Evolutionary conservation across 2,113 vertebrate genomes (phyloP).

Genomic region (Melanostigma gelatinosum): DNA sequence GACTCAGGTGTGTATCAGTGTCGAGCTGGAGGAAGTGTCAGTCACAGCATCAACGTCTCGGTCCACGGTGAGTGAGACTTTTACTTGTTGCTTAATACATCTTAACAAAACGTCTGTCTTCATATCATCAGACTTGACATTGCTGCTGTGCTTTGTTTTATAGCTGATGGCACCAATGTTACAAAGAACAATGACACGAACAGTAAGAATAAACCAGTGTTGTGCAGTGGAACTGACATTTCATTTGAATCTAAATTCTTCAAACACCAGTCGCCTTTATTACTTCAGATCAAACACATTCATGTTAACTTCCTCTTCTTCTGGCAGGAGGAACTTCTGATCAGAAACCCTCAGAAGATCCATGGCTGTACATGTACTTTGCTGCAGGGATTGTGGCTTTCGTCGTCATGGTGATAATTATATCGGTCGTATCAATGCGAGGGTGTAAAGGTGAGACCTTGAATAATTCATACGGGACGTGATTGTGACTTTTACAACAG

Average conservation of each 20-base stretch:
- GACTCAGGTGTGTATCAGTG: conserved; percentile 76
- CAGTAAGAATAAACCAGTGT: conserved; percentile 31
- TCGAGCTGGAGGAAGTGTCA: accelerated
- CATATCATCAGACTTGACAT: neutral
- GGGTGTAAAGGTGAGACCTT: conserved; percentile 61
- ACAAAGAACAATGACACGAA: neutral
- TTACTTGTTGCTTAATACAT: neutral
- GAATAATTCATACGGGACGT: neutral
- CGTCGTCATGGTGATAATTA: conserved; percentile 55
- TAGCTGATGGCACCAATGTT: neutral
- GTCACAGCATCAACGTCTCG: conserved; percentile 56
- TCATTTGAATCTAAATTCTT: neutral
- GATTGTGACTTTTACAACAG: neutral
- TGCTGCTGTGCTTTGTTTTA: conserved; percentile 9
- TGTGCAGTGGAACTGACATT: neutral
- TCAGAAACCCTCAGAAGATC: accelerated
- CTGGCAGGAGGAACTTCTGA: neutral
- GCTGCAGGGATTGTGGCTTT: conserved; percentile 56
- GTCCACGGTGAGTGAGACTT: conserved; percentile 65
- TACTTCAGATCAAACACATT: neutral
- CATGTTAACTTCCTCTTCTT: neutral
- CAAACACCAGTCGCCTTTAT: neutral
- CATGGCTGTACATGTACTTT: conserved; percentile 54
- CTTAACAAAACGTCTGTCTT: neutral
- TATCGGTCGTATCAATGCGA: conserved; percentile 56